Percentiles rank a stretch among this genome's conserved stretches.
Conservation (phyloP, 2,113 vertebrate species). For the Hemiprocne comata region DNA sequence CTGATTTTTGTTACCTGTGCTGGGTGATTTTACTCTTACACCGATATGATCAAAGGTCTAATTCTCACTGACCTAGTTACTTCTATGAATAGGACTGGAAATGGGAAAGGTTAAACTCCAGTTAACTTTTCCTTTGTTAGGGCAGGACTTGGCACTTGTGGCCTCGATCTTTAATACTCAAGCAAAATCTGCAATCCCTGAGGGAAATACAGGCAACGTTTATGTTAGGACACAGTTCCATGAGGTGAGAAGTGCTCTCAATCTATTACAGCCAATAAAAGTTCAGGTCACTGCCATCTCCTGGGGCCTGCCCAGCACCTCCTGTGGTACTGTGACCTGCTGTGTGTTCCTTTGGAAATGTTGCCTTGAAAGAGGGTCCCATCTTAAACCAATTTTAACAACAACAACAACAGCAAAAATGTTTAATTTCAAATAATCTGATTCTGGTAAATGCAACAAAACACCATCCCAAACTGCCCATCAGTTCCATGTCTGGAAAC, state of each 20-base stretch:
- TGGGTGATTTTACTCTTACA: not conserved
- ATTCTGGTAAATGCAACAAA: not conserved
- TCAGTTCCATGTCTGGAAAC: not conserved
- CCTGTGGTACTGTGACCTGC: not conserved
- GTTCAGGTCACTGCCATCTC: not conserved
- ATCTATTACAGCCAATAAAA: not conserved
- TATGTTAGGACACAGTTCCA: not conserved
- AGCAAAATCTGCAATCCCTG: not conserved
- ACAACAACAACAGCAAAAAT: not conserved
- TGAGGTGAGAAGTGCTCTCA: not conserved
- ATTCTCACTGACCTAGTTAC: not conserved
- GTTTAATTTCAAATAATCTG: not conserved
- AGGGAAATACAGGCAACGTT: not conserved
- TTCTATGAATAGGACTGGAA: not conserved
- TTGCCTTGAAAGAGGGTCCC: not conserved
- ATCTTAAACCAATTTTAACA: not conserved
- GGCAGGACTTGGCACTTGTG: not conserved
- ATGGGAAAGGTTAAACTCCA: not conserved
- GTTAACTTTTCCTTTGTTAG: not conserved
- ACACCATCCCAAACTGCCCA: not conserved
- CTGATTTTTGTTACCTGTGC: not conserved
- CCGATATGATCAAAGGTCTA: not conserved
- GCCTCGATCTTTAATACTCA: constrained; percentile 1
- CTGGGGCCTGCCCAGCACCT: not conserved
- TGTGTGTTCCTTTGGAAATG: not conserved